A percentile compares a stretch with the other conserved stretches of the same genome.
Evolutionary conservation across 2,888 invertebrate genomes (phyloP).

Genomic region (Helicoverpa assulta): DNA sequence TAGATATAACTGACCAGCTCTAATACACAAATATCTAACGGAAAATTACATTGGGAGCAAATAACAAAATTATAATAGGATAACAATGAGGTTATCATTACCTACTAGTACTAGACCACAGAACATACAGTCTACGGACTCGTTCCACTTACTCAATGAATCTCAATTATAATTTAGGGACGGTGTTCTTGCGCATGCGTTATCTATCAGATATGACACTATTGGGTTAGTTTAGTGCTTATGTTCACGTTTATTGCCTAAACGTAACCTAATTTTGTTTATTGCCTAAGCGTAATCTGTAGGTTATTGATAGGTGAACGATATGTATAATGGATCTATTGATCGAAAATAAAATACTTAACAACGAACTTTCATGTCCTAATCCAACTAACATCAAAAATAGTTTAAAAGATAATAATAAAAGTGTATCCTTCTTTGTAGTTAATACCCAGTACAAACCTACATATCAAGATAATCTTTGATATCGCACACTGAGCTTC

Average conservation of each 20-base stretch:
- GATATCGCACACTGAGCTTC: conserved; percentile 39
- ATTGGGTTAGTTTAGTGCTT: conserved; percentile 55
- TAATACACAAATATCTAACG: conserved; percentile 57
- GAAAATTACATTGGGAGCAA: conserved; percentile 78
- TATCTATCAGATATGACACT: conserved; percentile 60
- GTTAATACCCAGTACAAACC: neutral
- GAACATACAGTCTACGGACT: conserved; percentile 69
- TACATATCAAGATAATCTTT: conserved; percentile 26
- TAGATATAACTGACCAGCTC: conserved; percentile 32
- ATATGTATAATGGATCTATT: no score
- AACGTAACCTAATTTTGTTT: conserved; percentile 56
- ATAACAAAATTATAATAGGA: conserved; percentile 75
- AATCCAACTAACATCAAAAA: neutral
- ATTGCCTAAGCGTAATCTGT: conserved; percentile 21
- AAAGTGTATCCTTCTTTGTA: conserved; percentile 6
- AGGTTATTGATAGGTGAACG: conserved; percentile 32
- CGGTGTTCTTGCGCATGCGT: conserved; percentile 55
- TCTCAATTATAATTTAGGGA: conserved; percentile 66
- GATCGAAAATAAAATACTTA: no score
- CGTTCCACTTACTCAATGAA: conserved; percentile 74
- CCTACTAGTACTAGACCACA: conserved; percentile 63
- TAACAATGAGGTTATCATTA: conserved; percentile 80
- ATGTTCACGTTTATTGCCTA: conserved; percentile 47
- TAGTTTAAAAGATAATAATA: conserved; percentile 1
- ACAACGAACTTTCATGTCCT: neutral